These are phyloP conservation scores for Nomada ferruginata DNA, from an alignment of 2,888 invertebrate genomes.

Conservation along the genomic window DNA sequence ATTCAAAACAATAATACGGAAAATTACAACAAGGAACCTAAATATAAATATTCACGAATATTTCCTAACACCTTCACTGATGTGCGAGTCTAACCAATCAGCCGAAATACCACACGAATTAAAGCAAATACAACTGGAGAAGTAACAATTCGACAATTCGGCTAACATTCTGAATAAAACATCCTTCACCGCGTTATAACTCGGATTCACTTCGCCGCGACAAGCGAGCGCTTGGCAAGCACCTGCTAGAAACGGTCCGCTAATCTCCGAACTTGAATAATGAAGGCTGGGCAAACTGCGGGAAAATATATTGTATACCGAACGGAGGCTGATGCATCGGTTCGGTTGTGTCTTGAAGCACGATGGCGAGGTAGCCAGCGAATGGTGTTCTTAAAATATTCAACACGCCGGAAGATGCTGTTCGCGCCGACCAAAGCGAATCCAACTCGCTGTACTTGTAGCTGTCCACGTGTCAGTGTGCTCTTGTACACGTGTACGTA, in stretches of 20 bases:
- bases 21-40: too few relatives aligned
- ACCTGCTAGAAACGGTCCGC: constrained; percentile 16
- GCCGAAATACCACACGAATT: neutral
- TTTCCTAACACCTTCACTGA: too few relatives aligned
- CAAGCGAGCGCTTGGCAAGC: constrained; percentile 1
- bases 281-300: constrained; percentile 21
- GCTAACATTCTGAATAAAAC: neutral
- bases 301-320: constrained; percentile 39
- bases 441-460: constrained; percentile 49
- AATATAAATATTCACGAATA: too few relatives aligned
- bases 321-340: constrained; percentile 14
- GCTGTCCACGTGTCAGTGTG: constrained; percentile 17
- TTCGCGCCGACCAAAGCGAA: constrained; percentile 60
- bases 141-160: neutral
- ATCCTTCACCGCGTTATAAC: neutral
- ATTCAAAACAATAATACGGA: too few relatives aligned
- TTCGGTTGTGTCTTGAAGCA: constrained; percentile 18
- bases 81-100: too few relatives aligned
- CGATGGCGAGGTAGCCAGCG: constrained; percentile 35
- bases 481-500: constrained; percentile 10
- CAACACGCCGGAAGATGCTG: constrained; percentile 71
- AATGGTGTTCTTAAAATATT: constrained; percentile 74
- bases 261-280: constrained; percentile 43
- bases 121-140: neutral
- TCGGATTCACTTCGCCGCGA: constrained; percentile 15